Percentiles rank a stretch among this genome's conserved stretches.
These are phyloP conservation scores for Nesospiza acunhae DNA, from an alignment of 2,113 vertebrate species.

Conservation along the genomic window DNA sequence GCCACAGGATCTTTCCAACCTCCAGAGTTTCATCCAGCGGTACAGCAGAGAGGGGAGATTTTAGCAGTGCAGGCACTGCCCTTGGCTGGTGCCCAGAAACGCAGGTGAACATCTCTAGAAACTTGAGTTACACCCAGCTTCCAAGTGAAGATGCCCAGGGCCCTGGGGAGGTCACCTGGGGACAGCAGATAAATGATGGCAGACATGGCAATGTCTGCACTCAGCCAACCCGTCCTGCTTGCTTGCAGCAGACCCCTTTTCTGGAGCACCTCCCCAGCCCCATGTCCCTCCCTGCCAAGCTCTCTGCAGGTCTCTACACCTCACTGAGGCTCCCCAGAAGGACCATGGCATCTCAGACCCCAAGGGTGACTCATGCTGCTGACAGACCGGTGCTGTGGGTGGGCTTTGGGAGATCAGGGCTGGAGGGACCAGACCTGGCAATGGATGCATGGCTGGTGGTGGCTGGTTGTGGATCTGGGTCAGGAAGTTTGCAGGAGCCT, in stretches of 20 bases:
- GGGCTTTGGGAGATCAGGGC: background rate
- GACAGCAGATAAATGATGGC: background rate
- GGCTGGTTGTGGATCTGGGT: background rate
- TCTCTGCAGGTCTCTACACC: background rate
- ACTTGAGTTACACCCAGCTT: background rate
- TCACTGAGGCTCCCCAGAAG: background rate
- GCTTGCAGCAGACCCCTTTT: background rate
- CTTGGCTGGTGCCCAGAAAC: background rate
- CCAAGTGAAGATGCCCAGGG: background rate
- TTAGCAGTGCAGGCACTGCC: background rate
- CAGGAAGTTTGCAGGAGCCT: background rate
- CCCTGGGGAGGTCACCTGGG: background rate
- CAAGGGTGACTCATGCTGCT: background rate
- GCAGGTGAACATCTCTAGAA: background rate
- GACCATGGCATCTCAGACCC: background rate
- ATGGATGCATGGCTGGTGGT: fast-evolving
- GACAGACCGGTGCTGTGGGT: fast-evolving
- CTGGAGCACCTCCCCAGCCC: background rate
- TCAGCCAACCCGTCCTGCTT: background rate
- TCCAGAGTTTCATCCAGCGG: background rate
- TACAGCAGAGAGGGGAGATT: background rate
- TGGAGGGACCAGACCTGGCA: background rate
- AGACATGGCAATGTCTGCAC: background rate
- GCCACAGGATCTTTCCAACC: background rate
- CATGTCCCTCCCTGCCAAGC: too few species aligned